These are phyloP conservation scores for Drosophila lini DNA, from an alignment of 1,140 invertebrate species.

Conservation along the genomic window DNA sequence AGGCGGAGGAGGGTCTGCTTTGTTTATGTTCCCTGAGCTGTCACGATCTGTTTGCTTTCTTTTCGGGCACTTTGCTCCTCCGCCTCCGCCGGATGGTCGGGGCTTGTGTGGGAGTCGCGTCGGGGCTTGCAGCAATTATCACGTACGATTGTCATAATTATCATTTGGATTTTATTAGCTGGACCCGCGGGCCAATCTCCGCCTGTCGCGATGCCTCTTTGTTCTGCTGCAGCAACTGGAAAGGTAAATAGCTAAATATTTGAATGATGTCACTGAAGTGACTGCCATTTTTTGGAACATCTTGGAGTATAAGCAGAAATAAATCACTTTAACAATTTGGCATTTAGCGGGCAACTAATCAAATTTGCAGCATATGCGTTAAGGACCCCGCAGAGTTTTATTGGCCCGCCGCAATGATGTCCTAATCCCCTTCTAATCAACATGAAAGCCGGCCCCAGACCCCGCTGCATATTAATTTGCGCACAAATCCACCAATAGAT, in stretches of 20 bases:
- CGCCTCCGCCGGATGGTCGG: slow-evolving; percentile 6
- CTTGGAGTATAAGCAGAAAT: neutral
- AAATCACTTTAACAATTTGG: slow-evolving; percentile 37
- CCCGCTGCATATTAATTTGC: slow-evolving; percentile 59
- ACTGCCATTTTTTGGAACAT: slow-evolving; percentile 10
- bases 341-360: slow-evolving; percentile 24
- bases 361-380: slow-evolving; percentile 71
- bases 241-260: slow-evolving; percentile 51
- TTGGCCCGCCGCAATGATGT: slow-evolving; percentile 60
- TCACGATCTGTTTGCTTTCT: slow-evolving; percentile 58
- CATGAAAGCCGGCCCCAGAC: slow-evolving; percentile 52
- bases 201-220: slow-evolving; percentile 25
- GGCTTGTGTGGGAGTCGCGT: slow-evolving; percentile 52
- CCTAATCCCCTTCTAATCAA: slow-evolving; percentile 74
- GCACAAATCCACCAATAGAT: slow-evolving; percentile 47
- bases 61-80: slow-evolving; percentile 46
- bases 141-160: slow-evolving; percentile 84
- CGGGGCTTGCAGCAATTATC: slow-evolving; percentile 76
- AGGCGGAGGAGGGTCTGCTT: slow-evolving; percentile 38
- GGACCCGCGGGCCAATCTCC: slow-evolving; percentile 53
- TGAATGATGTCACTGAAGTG: slow-evolving; percentile 30
- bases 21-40: slow-evolving; percentile 69
- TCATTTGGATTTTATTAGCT: slow-evolving; percentile 81
- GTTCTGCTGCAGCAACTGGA: slow-evolving; percentile 54
- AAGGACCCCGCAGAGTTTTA: slow-evolving; percentile 47